phyloP scores from a whole-genome alignment of 2,888 invertebrate species.

The Ligdia adustata region DNA sequence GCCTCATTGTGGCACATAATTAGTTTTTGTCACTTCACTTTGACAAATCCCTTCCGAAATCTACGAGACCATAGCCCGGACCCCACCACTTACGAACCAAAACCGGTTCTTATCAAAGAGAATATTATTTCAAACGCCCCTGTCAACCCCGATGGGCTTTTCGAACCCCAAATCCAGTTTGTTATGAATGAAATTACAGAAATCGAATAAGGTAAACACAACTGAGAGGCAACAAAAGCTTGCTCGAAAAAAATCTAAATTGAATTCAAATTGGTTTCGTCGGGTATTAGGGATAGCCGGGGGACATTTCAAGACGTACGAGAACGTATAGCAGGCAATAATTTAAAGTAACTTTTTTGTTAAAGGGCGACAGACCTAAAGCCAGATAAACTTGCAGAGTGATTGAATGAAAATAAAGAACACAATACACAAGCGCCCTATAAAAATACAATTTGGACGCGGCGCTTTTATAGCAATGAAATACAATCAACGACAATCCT shows the following conservation, averaged over 20 bases:
- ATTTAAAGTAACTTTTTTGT: slow-evolving; percentile 79
- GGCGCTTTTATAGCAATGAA: slow-evolving; percentile 21
- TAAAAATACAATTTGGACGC: slow-evolving; percentile 26
- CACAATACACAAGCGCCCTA: slow-evolving; percentile 16
- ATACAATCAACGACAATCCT: slow-evolving; percentile 2
- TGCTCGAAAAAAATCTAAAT: slow-evolving; percentile 82
- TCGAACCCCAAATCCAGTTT: slow-evolving; percentile 83
- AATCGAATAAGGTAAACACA: slow-evolving; percentile 85
- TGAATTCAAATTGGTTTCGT: slow-evolving; percentile 84
- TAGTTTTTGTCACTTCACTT: slow-evolving; percentile 83
- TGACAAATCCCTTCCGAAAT: slow-evolving; percentile 77
- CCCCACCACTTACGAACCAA: slow-evolving; percentile 69
- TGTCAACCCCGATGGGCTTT: slow-evolving; percentile 81
- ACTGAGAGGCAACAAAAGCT: slow-evolving; percentile 83
- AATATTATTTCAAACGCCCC: slow-evolving; percentile 84
- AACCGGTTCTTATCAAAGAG: slow-evolving; percentile 82
- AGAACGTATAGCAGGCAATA: slow-evolving; percentile 67
- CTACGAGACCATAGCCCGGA: slow-evolving; percentile 58
- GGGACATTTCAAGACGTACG: slow-evolving; percentile 73
- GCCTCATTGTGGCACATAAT: slow-evolving; percentile 76
- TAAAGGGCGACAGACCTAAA: slow-evolving; percentile 62
- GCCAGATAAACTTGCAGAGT: slow-evolving; percentile 58
- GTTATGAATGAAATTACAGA: slow-evolving; percentile 85
- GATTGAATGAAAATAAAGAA: slow-evolving; percentile 66
- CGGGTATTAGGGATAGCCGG: slow-evolving; percentile 80